These are phyloP conservation scores for Papilio elwesi DNA, from an alignment of 2,888 invertebrate genomes.

Conservation along the genomic window DNA sequence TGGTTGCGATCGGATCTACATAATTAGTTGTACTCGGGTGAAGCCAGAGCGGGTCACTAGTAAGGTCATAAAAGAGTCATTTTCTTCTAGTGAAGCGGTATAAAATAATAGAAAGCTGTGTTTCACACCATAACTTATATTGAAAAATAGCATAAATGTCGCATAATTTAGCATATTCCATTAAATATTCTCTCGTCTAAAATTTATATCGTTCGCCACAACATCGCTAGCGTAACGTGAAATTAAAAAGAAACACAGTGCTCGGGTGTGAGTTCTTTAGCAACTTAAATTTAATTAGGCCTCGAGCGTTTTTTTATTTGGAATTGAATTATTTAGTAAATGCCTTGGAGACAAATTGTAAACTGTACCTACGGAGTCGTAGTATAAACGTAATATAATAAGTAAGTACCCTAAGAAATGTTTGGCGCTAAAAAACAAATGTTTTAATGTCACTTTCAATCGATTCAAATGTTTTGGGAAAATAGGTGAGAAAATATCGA, in stretches of 20 bases:
- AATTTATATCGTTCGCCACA: conserved; percentile 39
- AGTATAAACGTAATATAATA: conserved; percentile 13
- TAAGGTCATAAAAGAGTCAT: not conserved
- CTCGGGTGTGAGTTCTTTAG: conserved; percentile 6
- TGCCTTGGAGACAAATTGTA: conserved; percentile 16
- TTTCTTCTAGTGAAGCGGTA: not conserved
- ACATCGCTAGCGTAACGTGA: conserved; percentile 22
- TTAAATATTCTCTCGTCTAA: conserved; percentile 41
- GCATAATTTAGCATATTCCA: conserved; percentile 35
- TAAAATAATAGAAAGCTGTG: conserved; percentile 3
- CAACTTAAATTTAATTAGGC: conserved; percentile 36
- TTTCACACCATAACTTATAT: conserved; percentile 7
- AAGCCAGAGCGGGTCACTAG: no score
- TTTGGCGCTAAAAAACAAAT: no score
- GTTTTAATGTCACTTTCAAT: no score
- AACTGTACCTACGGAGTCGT: no score
- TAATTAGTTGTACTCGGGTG: no score
- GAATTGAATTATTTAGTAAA: conserved; percentile 28
- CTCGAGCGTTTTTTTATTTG: conserved; percentile 20
- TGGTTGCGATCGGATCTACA: no score
- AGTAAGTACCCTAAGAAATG: not conserved
- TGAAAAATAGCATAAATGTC: conserved; percentile 26
- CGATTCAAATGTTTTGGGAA: no score
- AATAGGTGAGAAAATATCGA: no score
- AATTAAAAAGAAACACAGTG: conserved; percentile 12